Conservation (phyloP, 2,113 vertebrate species). For the Empidonax alnorum region DNA sequence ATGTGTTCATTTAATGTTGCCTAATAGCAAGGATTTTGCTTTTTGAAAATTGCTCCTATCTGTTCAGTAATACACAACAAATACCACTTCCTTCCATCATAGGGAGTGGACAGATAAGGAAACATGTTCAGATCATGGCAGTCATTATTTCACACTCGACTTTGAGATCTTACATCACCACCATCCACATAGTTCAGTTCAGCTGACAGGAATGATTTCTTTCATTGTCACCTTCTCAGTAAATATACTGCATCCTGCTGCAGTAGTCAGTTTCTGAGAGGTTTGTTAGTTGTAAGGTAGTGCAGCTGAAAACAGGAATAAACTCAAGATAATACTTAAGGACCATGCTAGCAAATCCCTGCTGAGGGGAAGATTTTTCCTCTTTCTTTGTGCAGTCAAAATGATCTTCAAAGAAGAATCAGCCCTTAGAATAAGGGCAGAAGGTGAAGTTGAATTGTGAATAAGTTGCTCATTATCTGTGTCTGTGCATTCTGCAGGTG, state of each 20-base stretch:
- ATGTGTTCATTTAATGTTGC: not conserved
- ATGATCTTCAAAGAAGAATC: not conserved
- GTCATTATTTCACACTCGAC: not conserved
- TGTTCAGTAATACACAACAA: not conserved
- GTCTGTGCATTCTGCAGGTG: conserved; percentile 76
- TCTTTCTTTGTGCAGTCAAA: not conserved
- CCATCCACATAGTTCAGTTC: not conserved
- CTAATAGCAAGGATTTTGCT: not conserved
- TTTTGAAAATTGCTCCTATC: not conserved
- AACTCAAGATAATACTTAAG: not conserved
- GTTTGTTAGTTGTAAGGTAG: not conserved
- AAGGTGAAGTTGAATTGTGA: not conserved
- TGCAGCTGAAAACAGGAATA: not conserved
- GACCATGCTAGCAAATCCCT: not conserved
- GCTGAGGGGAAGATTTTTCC: not conserved
- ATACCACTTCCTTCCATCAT: not conserved
- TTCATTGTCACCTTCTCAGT: not conserved
- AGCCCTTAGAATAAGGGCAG: not conserved
- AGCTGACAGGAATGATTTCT: not conserved
- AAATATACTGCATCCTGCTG: not conserved
- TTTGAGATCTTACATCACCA: not conserved
- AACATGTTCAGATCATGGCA: not conserved
- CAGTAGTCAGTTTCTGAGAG: not conserved
- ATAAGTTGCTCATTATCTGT: not conserved
- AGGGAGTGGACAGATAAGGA: not conserved